Conservation (phyloP, 2,113 vertebrate genomes). For the Thamnaconus septentrionalis region DNA sequence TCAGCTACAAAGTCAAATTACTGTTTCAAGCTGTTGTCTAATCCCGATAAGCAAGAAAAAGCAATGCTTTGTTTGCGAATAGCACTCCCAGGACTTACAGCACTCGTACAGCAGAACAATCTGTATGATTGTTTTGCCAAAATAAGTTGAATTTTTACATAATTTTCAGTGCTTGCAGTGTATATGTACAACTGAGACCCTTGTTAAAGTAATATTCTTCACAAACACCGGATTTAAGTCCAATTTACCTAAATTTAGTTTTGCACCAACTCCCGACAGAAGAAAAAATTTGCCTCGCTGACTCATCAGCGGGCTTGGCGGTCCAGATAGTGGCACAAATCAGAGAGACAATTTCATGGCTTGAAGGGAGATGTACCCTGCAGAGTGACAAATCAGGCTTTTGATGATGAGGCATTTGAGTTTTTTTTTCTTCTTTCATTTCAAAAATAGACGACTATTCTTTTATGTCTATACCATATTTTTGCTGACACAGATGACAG, state of each 20-base stretch:
- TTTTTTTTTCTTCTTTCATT: slow-evolving; percentile 6
- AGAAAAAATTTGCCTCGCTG: slow-evolving; percentile 7
- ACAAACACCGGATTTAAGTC: too few relatives aligned
- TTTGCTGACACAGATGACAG: slow-evolving; percentile 14
- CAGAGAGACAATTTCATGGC: slow-evolving; percentile 41
- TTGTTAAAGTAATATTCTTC: too few relatives aligned
- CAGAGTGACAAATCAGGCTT: slow-evolving; percentile 44
- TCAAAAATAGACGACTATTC: slow-evolving; percentile 35
- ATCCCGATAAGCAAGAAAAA: too few relatives aligned
- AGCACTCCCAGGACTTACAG: too few relatives aligned
- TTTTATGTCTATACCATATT: slow-evolving; percentile 12
- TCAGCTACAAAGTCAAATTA: slow-evolving; percentile 33
- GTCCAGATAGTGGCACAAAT: slow-evolving; percentile 43
- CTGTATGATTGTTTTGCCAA: too few relatives aligned
- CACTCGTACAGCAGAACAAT: too few relatives aligned
- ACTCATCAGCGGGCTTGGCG: slow-evolving; percentile 18
- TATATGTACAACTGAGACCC: too few relatives aligned
- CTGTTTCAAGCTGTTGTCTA: slow-evolving; percentile 4
- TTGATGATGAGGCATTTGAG: slow-evolving; percentile 39
- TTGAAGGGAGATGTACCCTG: slow-evolving; percentile 39
- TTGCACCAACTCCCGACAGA: slow-evolving; percentile 11
- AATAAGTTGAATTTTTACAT: too few relatives aligned
- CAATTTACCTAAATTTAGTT: slow-evolving; percentile 16
- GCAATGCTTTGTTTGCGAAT: too few relatives aligned
- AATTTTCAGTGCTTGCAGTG: too few relatives aligned